These are phyloP conservation scores for Deroplatys truncata DNA, from an alignment of 2,888 invertebrate species.

Conservation along the genomic window DNA sequence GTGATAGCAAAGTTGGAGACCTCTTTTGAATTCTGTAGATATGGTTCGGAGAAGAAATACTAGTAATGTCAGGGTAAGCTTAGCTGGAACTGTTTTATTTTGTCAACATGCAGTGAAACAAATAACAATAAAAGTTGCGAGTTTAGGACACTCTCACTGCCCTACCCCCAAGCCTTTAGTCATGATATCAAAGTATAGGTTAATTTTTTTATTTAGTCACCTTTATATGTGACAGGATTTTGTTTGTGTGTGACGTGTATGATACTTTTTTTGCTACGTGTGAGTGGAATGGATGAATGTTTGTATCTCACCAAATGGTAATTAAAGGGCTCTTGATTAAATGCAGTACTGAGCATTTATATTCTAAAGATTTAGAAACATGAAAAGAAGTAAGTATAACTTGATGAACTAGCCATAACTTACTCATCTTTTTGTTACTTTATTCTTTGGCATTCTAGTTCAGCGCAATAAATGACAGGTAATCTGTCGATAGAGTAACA, in stretches of 20 bases:
- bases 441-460: not conserved
- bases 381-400: not conserved
- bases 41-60: not conserved
- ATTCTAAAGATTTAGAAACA: not conserved
- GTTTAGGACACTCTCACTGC: not conserved
- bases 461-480: too few relatives aligned
- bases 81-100: not conserved
- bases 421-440: not conserved
- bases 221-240: conserved; percentile 6
- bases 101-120: not conserved
- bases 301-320: not conserved
- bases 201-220: conserved; percentile 3
- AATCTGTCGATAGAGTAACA: not conserved
- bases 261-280: not conserved
- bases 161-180: conserved; percentile 5
- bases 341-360: conserved; percentile 5
- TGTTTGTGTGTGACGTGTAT: not conserved
- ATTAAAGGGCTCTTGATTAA: not conserved
- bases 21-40: not conserved
- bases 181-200: not conserved
- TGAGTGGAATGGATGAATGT: not conserved
- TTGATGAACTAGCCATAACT: not conserved
- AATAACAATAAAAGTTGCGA: not conserved
- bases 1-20: conserved; percentile 11
- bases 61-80: not conserved